Conservation (phyloP, 64 coral and sea anemone genomes). For the Catalaphyllia jardinei region DNA sequence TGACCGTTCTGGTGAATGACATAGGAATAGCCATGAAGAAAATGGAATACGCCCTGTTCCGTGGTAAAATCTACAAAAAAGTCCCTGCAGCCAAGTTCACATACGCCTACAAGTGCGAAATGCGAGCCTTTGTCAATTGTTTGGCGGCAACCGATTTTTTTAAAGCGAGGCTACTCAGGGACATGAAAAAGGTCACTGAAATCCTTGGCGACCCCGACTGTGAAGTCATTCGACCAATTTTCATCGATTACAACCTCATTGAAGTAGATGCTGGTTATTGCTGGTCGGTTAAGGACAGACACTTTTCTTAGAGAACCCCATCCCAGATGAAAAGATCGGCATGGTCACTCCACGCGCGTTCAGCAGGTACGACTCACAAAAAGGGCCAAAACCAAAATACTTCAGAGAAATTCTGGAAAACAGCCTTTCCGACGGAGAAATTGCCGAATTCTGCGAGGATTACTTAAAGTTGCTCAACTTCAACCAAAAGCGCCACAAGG, state of each 20-base stretch:
- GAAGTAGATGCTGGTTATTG: neutral
- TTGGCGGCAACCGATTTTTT: constrained; percentile 18
- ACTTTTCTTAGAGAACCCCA: neutral
- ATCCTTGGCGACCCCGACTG: neutral
- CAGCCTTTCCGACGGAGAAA: neutral
- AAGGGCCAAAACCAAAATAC: no score
- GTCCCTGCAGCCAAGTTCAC: no score
- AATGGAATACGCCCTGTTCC: no score
- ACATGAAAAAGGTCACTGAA: constrained; percentile 19
- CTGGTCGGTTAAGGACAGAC: neutral
- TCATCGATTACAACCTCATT: neutral
- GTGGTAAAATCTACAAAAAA: no score
- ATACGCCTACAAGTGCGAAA: no score
- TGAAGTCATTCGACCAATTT: constrained; percentile 19
- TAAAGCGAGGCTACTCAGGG: neutral
- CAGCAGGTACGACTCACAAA: no score
- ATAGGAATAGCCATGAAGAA: no score
- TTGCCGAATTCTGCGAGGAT: constrained; percentile 37
- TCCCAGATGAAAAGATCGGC: neutral
- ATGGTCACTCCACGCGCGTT: no score
- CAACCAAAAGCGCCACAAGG: constrained; percentile 62
- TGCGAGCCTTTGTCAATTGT: neutral
- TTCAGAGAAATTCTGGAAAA: no score
- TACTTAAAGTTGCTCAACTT: constrained; percentile 48
- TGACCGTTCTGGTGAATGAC: no score